These are phyloP conservation scores for Aselliscus stoliczkanus DNA, from an alignment of 2,797 vertebrate species.

Conservation along the genomic window DNA sequence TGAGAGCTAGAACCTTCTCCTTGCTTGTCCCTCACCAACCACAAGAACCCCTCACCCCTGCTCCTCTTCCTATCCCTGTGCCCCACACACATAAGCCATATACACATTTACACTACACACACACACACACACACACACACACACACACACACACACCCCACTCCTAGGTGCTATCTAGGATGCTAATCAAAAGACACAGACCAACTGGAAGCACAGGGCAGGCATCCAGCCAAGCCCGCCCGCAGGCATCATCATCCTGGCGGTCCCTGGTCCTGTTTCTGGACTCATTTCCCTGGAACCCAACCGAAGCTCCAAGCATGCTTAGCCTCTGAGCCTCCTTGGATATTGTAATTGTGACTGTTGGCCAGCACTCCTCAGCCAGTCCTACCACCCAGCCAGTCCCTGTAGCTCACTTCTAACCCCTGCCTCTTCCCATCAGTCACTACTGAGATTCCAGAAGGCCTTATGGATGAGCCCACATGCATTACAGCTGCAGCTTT, in stretches of 20 bases:
- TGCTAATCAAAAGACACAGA: neutral
- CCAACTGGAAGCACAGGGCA: neutral
- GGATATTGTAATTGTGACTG: neutral
- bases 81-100: neutral
- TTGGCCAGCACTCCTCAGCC: neutral
- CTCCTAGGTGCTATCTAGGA: neutral
- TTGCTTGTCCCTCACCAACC: neutral
- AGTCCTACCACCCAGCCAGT: neutral
- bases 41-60: rapidly evolving
- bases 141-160: too few species aligned
- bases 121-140: too few species aligned
- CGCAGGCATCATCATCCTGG: neutral
- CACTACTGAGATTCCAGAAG: neutral
- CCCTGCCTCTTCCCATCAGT: neutral
- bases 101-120: rapidly evolving
- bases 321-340: neutral
- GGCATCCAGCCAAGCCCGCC: rapidly evolving
- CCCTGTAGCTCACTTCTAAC: neutral
- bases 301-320: neutral
- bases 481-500: neutral
- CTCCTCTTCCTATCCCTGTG: neutral
- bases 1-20: neutral
- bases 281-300: neutral
- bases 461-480: rapidly evolving
- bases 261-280: neutral